Percentiles rank a stretch among this genome's conserved stretches.
Evolutionary conservation across 30 jellyfish, hydroid and myxozoan species (phyloP).

Genomic region (Mastigias papua): DNA sequence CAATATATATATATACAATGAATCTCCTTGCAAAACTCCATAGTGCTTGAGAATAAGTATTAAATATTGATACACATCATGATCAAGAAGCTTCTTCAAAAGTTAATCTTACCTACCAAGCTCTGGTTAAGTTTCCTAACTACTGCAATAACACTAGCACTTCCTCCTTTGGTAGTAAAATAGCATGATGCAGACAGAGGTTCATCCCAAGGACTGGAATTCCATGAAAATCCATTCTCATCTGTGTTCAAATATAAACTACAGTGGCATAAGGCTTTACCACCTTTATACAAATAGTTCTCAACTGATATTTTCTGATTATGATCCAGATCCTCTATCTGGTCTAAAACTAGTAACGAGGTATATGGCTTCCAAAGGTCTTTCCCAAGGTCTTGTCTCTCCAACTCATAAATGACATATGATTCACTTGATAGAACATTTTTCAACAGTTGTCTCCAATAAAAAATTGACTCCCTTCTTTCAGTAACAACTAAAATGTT

Average conservation of each 20-base stretch:
- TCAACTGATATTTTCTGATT: conserved; percentile 2
- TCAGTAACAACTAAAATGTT: conserved; percentile 22
- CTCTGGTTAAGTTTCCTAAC: no score
- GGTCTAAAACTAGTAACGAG: conserved; percentile 26
- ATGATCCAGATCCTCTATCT: conserved; percentile 6
- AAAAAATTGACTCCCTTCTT: not conserved
- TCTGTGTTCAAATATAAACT: conserved; percentile 2
- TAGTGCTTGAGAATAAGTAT: no score
- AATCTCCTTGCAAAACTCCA: no score
- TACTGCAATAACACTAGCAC: no score
- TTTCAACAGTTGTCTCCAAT: conserved; percentile 16
- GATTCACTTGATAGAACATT: conserved; percentile 8
- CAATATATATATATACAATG: no score
- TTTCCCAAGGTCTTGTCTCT: conserved; percentile 24
- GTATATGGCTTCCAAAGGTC: conserved; percentile 21
- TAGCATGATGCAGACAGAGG: not conserved
- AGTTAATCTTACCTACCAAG: no score
- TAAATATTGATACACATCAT: no score
- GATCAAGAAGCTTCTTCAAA: no score
- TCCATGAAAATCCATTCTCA: not conserved
- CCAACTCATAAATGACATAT: conserved; percentile 32
- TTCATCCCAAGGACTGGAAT: not conserved
- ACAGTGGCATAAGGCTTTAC: conserved; percentile 30
- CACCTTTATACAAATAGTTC: conserved; percentile 20
- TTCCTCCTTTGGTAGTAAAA: not conserved